These are phyloP conservation scores for Poeciliopsis infans DNA, from an alignment of 2,797 vertebrate species.

Conservation along the genomic window DNA sequence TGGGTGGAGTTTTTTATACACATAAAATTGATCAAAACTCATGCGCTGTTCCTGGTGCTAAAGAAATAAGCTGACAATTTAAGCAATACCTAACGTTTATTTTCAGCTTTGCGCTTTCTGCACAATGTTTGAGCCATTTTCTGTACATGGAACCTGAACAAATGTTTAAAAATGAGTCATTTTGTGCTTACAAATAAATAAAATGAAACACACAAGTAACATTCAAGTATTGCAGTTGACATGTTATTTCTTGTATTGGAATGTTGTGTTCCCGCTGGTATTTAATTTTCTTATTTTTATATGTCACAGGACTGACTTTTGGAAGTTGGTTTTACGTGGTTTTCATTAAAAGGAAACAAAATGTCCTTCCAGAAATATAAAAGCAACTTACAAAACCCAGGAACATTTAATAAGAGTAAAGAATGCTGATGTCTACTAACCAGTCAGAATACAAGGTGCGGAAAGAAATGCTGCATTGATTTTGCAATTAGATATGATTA, in stretches of 20 bases:
- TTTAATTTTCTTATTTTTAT: neutral
- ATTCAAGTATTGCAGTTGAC: neutral
- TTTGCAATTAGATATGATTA: conserved; percentile 9
- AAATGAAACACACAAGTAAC: neutral
- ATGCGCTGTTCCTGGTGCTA: neutral
- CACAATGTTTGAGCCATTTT: neutral
- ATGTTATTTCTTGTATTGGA: neutral
- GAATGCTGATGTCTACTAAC: conserved; percentile 25
- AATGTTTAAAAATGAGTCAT: neutral
- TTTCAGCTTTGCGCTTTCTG: neutral
- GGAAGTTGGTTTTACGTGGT: neutral
- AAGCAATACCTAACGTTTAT: neutral
- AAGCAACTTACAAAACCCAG: conserved; percentile 17
- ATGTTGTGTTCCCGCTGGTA: neutral
- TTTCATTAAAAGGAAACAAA: neutral
- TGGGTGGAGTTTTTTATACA: neutral
- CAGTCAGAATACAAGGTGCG: conserved; percentile 8
- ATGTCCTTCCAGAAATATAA: neutral
- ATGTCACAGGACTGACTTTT: neutral
- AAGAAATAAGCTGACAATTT: neutral
- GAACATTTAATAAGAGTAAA: conserved; percentile 27
- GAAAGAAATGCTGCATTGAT: conserved; percentile 8
- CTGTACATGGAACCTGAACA: neutral
- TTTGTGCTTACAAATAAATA: neutral
- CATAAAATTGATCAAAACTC: neutral